phyloP scores from a whole-genome alignment of 2,888 invertebrate species.

The Gisinianus flammeolus region DNA sequence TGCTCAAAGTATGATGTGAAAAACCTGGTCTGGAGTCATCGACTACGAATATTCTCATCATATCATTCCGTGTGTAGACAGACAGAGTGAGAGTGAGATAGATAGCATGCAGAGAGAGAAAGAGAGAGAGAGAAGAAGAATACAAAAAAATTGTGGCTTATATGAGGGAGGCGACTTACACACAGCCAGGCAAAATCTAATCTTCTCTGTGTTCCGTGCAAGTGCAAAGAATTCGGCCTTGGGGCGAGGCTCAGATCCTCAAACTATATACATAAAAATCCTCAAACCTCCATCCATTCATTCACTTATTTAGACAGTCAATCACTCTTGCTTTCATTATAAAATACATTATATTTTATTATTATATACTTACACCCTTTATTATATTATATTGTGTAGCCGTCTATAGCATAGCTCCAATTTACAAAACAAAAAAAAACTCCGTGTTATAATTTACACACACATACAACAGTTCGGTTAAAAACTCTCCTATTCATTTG shows the following conservation, averaged over 20 bases:
- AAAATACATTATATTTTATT: slow-evolving; percentile 24
- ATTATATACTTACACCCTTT: slow-evolving; percentile 11
- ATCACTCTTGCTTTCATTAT: slow-evolving; percentile 30
- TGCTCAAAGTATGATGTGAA: too few relatives aligned
- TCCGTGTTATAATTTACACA: background rate
- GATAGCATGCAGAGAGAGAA: background rate
- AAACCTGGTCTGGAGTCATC: slow-evolving; percentile 1
- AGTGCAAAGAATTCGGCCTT: slow-evolving; percentile 45
- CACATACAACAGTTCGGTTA: background rate
- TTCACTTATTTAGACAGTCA: slow-evolving; percentile 24
- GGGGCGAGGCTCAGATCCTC: slow-evolving; percentile 45
- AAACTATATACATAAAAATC: slow-evolving; percentile 4
- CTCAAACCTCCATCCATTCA: slow-evolving; percentile 22
- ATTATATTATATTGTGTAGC: background rate
- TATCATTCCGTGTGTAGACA: background rate
- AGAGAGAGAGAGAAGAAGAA: slow-evolving; percentile 23
- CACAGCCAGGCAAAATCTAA: slow-evolving; percentile 38
- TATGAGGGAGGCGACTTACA: slow-evolving; percentile 8
- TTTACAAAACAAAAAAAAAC: slow-evolving; percentile 2
- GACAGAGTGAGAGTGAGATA: background rate
- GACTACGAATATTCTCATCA: slow-evolving; percentile 15
- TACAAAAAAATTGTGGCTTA: slow-evolving; percentile 27
- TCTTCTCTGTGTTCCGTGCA: slow-evolving; percentile 8
- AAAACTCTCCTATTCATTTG: background rate
- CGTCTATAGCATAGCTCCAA: background rate